Evolutionary conservation across 2,888 invertebrate genomes (phyloP).

Genomic region (Xylocampa areola): DNA sequence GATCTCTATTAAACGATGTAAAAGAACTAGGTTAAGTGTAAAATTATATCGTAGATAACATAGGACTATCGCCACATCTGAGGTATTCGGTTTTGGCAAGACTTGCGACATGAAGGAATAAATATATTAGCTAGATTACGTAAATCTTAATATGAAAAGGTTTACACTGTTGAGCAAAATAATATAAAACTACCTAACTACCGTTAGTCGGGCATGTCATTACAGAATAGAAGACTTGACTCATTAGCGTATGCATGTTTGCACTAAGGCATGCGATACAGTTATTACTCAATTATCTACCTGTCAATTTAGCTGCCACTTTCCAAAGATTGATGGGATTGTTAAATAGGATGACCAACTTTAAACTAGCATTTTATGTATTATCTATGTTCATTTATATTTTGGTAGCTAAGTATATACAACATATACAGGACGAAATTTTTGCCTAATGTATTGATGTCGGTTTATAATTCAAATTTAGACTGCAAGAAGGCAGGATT

Average conservation of each 20-base stretch:
- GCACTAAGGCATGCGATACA: constrained; percentile 35
- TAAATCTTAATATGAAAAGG: constrained; percentile 1
- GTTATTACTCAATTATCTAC: constrained; percentile 48
- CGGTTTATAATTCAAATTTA: too few relatives aligned
- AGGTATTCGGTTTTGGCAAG: neutral
- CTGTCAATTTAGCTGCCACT: constrained; percentile 34
- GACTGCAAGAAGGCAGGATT: too few relatives aligned
- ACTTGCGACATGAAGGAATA: too few relatives aligned
- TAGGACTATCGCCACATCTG: neutral
- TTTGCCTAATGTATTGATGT: too few relatives aligned
- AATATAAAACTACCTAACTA: constrained; percentile 30
- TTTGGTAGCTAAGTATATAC: too few relatives aligned
- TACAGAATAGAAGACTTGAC: constrained; percentile 33
- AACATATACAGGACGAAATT: too few relatives aligned
- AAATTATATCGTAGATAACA: constrained; percentile 16
- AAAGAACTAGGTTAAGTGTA: constrained; percentile 9
- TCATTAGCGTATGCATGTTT: constrained; percentile 48
- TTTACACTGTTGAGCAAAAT: constrained; percentile 7
- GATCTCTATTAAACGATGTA: constrained; percentile 21
- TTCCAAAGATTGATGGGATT: constrained; percentile 38
- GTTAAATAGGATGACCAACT: neutral
- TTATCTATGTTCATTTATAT: too few relatives aligned
- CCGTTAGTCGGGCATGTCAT: constrained; percentile 43
- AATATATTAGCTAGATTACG: too few relatives aligned
- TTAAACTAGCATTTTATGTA: too few relatives aligned